Evolutionary conservation across 2,113 vertebrate genomes (phyloP).

Genomic region (Pelodiscus sinensis): DNA sequence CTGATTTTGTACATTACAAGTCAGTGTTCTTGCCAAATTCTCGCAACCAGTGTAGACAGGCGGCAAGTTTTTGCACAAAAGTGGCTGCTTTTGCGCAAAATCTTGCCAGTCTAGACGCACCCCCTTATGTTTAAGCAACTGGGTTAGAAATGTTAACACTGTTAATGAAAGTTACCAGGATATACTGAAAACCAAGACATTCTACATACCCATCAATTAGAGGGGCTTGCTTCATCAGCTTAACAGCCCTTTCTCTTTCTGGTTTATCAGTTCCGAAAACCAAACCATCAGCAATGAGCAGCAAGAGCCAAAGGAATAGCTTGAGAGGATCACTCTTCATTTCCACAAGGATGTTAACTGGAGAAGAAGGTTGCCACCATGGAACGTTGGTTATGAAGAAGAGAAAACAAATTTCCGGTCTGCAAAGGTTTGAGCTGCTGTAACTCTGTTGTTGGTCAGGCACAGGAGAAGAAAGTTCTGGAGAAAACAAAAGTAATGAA

Average conservation of each 20-base stretch:
- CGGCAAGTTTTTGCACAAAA: no score
- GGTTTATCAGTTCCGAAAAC: constrained; percentile 53
- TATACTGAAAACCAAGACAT: neutral
- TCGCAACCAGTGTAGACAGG: no score
- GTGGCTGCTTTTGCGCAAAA: no score
- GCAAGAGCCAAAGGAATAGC: constrained; percentile 22
- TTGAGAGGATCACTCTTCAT: neutral
- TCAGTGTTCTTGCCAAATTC: no score
- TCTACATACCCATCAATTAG: constrained; percentile 87
- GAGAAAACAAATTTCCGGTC: neutral
- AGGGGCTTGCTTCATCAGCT: constrained; percentile 81
- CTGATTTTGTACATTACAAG: no score
- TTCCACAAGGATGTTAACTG: neutral
- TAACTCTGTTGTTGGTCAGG: neutral
- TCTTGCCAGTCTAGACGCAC: no score
- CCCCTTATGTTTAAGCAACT: no score
- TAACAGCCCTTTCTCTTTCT: constrained; percentile 39
- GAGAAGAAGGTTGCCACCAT: neutral
- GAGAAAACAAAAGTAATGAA: neutral
- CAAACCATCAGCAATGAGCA: constrained; percentile 30
- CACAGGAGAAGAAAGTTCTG: constrained; percentile 1
- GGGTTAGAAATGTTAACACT: neutral
- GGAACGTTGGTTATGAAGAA: neutral
- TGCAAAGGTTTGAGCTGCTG: neutral
- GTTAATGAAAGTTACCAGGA: neutral